Conservation (phyloP, 2,888 invertebrate genomes). For the Calephelis perditalis region DNA sequence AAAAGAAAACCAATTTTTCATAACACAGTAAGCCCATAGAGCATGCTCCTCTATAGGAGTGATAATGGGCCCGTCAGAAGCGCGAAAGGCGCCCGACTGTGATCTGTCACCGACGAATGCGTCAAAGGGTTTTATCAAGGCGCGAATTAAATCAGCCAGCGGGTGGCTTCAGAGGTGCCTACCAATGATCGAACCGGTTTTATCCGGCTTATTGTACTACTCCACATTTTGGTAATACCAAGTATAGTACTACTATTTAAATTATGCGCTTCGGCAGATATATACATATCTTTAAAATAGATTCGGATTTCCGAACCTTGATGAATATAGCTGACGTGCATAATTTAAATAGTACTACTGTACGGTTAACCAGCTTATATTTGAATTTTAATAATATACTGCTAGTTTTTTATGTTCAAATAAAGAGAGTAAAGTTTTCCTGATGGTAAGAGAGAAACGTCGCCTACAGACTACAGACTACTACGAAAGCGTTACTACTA, state of each 20-base stretch:
- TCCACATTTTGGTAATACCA: slow-evolving; percentile 14
- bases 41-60: slow-evolving; percentile 35
- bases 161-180: slow-evolving; percentile 52
- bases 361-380: too few relatives aligned
- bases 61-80: slow-evolving; percentile 60
- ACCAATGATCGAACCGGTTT: slow-evolving; percentile 54
- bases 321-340: too few relatives aligned
- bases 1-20: slow-evolving; percentile 19
- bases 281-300: too few relatives aligned
- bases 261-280: too few relatives aligned
- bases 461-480: too few relatives aligned
- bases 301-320: too few relatives aligned
- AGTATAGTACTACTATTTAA: background rate
- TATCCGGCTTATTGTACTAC: slow-evolving; percentile 29
- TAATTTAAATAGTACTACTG: too few relatives aligned
- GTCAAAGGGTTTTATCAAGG: slow-evolving; percentile 72
- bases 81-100: slow-evolving; percentile 62
- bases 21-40: background rate
- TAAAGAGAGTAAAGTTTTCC: too few relatives aligned
- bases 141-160: slow-evolving; percentile 71
- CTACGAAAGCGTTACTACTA: too few relatives aligned
- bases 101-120: slow-evolving; percentile 63
- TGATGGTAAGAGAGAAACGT: too few relatives aligned
- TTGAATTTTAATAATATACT: too few relatives aligned
- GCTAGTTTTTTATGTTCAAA: too few relatives aligned